Conservation (phyloP, 2,888 invertebrate genomes). For the Rutpela maculata region DNA sequence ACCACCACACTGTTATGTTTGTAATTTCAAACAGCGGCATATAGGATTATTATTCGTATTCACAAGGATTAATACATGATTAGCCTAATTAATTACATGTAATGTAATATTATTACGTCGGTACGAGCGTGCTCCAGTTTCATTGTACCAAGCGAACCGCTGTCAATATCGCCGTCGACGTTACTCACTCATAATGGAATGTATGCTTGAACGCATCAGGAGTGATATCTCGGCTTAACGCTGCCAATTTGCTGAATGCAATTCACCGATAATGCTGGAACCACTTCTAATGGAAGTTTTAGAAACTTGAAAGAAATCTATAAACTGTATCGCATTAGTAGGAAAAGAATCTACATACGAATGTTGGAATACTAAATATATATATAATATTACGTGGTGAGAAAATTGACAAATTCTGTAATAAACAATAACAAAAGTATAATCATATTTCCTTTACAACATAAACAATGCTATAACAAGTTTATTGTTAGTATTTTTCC, state of each 20-base stretch:
- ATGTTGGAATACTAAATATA: no score
- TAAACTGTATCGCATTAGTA: no score
- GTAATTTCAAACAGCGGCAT: background rate
- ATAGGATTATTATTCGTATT: conserved; percentile 50
- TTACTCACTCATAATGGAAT: conserved; percentile 20
- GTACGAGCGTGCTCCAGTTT: conserved; percentile 28
- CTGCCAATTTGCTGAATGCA: conserved; percentile 2
- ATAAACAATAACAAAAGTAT: no score
- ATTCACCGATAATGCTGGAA: no score
- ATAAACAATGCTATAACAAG: no score
- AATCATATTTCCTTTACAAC: no score
- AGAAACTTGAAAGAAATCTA: no score
- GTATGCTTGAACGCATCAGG: conserved; percentile 16
- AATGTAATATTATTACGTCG: conserved; percentile 43
- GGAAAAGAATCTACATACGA: no score
- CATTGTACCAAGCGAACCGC: conserved; percentile 21
- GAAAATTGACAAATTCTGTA: no score
- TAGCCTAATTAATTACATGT: conserved; percentile 57
- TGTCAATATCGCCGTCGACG: conserved; percentile 21
- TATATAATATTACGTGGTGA: no score
- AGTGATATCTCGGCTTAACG: conserved; percentile 1
- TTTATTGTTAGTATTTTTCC: no score
- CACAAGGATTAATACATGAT: conserved; percentile 56
- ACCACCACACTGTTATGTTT: background rate
- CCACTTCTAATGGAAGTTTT: no score